Base-by-base conservation (phyloP, 2,888 invertebrate genomes). In the Mimumesa dahlbomi region DNA sequence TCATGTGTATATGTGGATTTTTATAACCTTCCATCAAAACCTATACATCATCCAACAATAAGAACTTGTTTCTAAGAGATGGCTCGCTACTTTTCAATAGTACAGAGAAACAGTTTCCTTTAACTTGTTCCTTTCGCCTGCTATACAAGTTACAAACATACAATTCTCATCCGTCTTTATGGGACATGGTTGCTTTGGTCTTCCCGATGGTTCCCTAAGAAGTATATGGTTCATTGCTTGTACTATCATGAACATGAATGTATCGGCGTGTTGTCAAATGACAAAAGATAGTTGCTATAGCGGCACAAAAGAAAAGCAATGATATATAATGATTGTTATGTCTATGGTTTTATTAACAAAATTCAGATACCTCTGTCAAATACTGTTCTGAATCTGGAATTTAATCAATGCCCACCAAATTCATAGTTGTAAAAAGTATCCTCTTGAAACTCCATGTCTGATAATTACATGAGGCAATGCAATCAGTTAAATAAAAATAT, bases 341-440 rank as follows among this genome's bases (percentile, higher is more conserved):
- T 73, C 71, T 59, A 72, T 46, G 54, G 36, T 64, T 76, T 70
- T 52, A 52, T 64, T 58, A 7, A 59, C 48, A 9, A 66, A 64
- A 53, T 78, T 73, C 19, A 62, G 19, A 14, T 50, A 40, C 25
- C 59, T 48, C 34, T 45, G 49, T 63, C 56, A 50, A 52, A n/a
- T 52, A 79, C 79, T 80, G 61, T 78, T 73, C 70, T 46, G 58
- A 73, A 74, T 69, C 38, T 54, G 48, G 75, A 65, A 70, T 75
- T 59, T 57, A 56, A 75, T 74, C n/a, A 45, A 34, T 46, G 7
- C 36, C 18, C 14, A n/a, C 46, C n/a, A 76, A 73, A 77, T 77
- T 77, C 22, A 19, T 13, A 69, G 62, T 56, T 58, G 18, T 61
- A 63, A 29, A 45, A 61, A 4, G n/a, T n/a, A n/a, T n/a, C 52